Evolutionary conservation across 1,140 invertebrate species (phyloP), one percentile per base, ranked within the genome.

Genomic region (Zaprionus kolodkinae): DNA sequence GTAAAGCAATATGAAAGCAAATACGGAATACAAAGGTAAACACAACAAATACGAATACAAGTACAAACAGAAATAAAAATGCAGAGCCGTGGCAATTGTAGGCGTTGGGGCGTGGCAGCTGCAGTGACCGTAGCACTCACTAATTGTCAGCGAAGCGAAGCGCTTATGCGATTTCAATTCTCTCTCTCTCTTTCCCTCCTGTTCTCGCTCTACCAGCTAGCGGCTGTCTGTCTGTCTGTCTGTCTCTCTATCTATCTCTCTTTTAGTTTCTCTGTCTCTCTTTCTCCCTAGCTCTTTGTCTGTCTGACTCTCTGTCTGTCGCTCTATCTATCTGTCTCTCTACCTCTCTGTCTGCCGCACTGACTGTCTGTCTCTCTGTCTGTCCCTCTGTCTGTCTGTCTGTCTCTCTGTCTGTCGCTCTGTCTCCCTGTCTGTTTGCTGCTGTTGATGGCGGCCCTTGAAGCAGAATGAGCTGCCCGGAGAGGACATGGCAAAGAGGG

Each of bases 101-200:
- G 68, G 50, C n/a, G 61, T 48, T 10, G 15, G 38, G 63, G 40
- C 52, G 56, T 66, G 55, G 69, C 65, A 67, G 21, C n/a, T 65
- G 63, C 68, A 77, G 60, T 71, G 67, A 60, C 70, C 78, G 61
- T 63, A 85, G 71, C 72, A 83, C 55, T 76, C 67, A 84, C 85
- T 89, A 84, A 87, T 87, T 87, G 84, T 84, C 84, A 80, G 80
- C 52, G 56, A 75, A 80, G 80, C 52, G 56, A 75, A 84, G 84
- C 75, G 77, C 79, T 88, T 83, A 79, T 88, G 68, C 67, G 66
- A 64, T 79, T 88, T 79, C 72, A 74, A 79, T 79, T 21, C 33
- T 17, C 1, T 38, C n/a, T 2, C 6, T 30, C 6, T 21, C 43
- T 27, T 3, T n/a, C 33, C 10, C 15, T 52, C 2, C 21, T 21